Evolutionary conservation across 2,888 invertebrate genomes (phyloP).

Genomic region (Phragmatobia fuliginosa): DNA sequence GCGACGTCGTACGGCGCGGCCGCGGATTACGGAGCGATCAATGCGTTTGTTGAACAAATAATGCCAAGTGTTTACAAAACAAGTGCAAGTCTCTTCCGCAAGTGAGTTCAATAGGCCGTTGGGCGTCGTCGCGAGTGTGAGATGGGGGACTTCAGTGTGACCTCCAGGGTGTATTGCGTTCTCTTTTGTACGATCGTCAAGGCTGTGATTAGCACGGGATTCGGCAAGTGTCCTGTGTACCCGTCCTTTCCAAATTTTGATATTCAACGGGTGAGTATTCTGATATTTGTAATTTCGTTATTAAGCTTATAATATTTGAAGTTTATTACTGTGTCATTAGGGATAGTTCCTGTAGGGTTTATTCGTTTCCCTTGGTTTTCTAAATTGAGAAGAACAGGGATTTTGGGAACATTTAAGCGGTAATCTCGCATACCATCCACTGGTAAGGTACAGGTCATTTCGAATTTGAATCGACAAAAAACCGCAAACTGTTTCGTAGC

Average conservation of each 20-base stretch:
- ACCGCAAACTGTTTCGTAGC: too few species aligned
- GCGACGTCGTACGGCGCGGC: conserved; percentile 41
- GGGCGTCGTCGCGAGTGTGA: conserved; percentile 52
- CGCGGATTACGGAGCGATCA: conserved; percentile 23
- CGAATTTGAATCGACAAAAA: too few species aligned
- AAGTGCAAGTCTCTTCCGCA: conserved; percentile 31
- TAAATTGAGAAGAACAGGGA: neutral
- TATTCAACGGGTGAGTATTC: conserved; percentile 87
- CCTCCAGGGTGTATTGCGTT: conserved; percentile 58
- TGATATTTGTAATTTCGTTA: neutral
- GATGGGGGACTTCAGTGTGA: conserved; percentile 76
- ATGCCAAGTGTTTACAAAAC: conserved; percentile 58
- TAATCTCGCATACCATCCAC: too few species aligned
- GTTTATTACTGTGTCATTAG: neutral
- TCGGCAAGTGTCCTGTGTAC: conserved; percentile 90
- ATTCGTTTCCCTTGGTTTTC: too few species aligned
- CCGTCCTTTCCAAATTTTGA: conserved; percentile 89
- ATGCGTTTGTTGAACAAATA: conserved; percentile 54
- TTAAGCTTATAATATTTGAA: neutral
- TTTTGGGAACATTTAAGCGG: too few species aligned
- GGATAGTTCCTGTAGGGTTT: neutral
- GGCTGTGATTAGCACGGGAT: conserved; percentile 78
- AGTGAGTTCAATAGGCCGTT: conserved; percentile 28
- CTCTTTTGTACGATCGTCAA: conserved; percentile 62
- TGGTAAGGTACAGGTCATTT: too few species aligned